These are phyloP conservation scores for Natator depressus DNA, from an alignment of 2,113 vertebrate species.

Conservation along the genomic window DNA sequence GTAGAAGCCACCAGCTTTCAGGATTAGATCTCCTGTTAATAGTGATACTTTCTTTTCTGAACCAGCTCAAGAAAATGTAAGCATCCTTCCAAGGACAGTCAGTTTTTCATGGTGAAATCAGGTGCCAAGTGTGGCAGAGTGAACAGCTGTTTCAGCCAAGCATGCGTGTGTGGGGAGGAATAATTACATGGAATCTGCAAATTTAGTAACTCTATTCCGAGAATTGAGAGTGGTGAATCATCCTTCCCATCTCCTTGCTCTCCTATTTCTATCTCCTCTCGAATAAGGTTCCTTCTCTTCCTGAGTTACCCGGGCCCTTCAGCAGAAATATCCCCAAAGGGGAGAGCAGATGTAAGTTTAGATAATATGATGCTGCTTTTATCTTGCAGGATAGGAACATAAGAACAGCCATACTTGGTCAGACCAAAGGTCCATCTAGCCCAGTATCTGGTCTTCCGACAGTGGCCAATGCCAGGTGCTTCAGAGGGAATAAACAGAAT, in stretches of 20 bases:
- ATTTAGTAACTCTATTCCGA: slow-evolving; percentile 75
- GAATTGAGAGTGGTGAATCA: slow-evolving; percentile 65
- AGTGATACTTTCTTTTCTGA: not conserved
- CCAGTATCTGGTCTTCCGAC: too few species aligned
- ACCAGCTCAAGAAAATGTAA: not conserved
- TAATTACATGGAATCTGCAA: slow-evolving; percentile 64
- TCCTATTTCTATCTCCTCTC: slow-evolving; percentile 14
- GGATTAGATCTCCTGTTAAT: not conserved
- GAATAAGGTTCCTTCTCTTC: slow-evolving; percentile 22
- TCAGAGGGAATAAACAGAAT: too few species aligned
- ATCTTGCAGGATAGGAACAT: not conserved
- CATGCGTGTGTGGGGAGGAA: not conserved
- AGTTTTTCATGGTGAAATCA: not conserved
- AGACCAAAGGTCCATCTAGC: too few species aligned
- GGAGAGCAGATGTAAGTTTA: not conserved
- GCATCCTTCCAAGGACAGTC: not conserved
- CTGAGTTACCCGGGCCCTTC: slow-evolving; percentile 11
- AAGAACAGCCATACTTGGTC: too few species aligned
- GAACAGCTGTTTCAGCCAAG: slow-evolving; percentile 66
- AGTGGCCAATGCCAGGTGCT: too few species aligned
- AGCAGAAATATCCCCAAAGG: not conserved
- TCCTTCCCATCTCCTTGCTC: not conserved
- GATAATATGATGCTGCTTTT: not conserved
- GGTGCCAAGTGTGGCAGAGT: not conserved
- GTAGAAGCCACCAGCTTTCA: not conserved